Evolutionary conservation across 92 coral and sea anemone genomes (phyloP).

Genomic region (Paramuricea clavata): DNA sequence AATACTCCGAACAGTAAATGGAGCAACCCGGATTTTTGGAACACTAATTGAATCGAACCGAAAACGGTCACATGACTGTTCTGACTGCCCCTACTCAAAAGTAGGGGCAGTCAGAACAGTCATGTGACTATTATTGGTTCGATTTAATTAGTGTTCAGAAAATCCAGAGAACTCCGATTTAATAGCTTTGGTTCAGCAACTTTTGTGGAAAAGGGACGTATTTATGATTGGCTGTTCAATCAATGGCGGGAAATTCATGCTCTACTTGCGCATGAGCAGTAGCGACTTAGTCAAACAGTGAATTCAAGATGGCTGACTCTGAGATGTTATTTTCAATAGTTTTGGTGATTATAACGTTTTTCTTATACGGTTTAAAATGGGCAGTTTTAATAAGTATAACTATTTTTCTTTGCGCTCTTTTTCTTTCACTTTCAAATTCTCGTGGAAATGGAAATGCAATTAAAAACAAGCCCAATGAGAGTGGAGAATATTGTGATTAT

Average conservation of each 20-base stretch:
- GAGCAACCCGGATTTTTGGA: no score
- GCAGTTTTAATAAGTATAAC: conserved; percentile 34
- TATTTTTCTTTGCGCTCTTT: background rate
- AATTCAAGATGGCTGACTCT: conserved; percentile 27
- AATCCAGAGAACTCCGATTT: no score
- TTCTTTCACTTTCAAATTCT: background rate
- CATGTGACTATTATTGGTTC: no score
- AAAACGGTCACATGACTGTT: no score
- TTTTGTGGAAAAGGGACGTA: no score
- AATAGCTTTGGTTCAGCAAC: no score
- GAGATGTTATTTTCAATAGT: background rate
- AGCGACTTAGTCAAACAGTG: background rate
- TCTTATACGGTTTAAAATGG: conserved; percentile 36
- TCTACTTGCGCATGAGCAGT: conserved; percentile 24
- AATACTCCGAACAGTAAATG: no score
- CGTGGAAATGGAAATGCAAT: background rate
- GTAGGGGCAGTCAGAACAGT: no score
- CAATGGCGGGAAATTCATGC: conserved; percentile 25
- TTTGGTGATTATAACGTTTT: background rate
- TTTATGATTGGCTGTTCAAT: background rate
- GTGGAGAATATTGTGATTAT: background rate
- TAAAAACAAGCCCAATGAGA: background rate
- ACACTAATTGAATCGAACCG: no score
- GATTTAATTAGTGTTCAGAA: no score
- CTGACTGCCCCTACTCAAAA: no score